Conservation (phyloP, 2,113 vertebrate species). For the Paradoxurus hermaphroditus region DNA sequence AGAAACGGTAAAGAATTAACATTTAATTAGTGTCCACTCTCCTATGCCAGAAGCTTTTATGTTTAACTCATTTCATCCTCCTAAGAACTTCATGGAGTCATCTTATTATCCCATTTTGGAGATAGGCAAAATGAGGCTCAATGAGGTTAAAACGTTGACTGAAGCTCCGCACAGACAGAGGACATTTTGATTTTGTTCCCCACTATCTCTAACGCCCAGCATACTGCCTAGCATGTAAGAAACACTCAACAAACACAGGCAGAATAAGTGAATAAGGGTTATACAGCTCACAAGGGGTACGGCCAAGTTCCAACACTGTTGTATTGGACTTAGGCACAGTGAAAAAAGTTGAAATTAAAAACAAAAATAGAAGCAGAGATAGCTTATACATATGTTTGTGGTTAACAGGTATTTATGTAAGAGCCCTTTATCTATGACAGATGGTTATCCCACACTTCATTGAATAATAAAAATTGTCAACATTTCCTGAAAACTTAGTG, state of each 20-base stretch:
- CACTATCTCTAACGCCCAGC: neutral
- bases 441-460: neutral
- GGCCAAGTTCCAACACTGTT: neutral
- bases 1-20: neutral
- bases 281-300: neutral
- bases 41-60: neutral
- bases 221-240: neutral
- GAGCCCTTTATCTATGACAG: neutral
- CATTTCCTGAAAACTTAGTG: constrained; percentile 39
- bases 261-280: neutral
- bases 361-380: neutral
- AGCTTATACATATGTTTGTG: neutral
- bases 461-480: constrained; percentile 30
- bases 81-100: neutral
- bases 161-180: neutral
- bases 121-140: neutral
- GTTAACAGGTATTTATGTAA: constrained; percentile 31
- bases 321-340: neutral
- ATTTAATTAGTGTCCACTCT: neutral
- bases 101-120: neutral
- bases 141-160: neutral
- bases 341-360: neutral
- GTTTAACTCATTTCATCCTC: neutral
- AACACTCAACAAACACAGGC: neutral
- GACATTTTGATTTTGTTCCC: neutral